Percentiles rank a stretch among this genome's conserved stretches.
These are phyloP conservation scores for Huso huso DNA, from an alignment of 2,797 vertebrate genomes.

Conservation along the genomic window DNA sequence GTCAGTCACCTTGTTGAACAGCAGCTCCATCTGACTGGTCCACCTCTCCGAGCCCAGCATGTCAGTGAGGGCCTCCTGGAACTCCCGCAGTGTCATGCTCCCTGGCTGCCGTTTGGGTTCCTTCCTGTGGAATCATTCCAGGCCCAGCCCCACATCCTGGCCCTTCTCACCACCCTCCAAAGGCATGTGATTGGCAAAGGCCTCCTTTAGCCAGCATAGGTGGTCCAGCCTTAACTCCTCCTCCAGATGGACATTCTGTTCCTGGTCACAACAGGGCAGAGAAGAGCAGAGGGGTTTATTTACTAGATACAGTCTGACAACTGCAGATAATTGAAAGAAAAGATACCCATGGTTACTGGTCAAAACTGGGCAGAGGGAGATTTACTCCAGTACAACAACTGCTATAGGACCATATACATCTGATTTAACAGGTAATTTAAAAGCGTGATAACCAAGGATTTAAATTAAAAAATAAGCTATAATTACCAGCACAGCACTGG, in stretches of 20 bases:
- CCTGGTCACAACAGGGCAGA: constrained; percentile 15
- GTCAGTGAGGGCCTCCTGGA: constrained; percentile 29
- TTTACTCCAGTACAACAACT: not conserved
- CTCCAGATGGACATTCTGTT: constrained; percentile 29
- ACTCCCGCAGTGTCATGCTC: constrained; percentile 39
- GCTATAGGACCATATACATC: not conserved
- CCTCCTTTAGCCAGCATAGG: constrained; percentile 35
- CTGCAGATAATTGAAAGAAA: no score
- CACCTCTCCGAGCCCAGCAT: constrained; percentile 30
- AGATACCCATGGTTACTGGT: no score
- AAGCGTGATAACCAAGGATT: not conserved
- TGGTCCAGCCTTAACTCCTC: constrained; percentile 40
- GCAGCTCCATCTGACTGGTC: constrained; percentile 32
- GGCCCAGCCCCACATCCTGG: not conserved
- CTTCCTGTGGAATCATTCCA: no score
- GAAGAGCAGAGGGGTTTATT: no score
- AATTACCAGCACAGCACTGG: no score
- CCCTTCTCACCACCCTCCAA: not conserved
- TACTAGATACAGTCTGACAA: no score
- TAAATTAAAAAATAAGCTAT: no score
- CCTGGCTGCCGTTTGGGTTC: constrained; percentile 7
- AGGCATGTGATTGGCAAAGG: constrained; percentile 25
- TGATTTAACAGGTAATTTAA: not conserved
- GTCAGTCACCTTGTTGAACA: constrained; percentile 46
- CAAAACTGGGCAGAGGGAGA: constrained; percentile 21